Percentiles rank a stretch among this genome's conserved stretches.
Evolutionary conservation across 2,113 vertebrate species (phyloP).

Genomic region (Cryptomyrus ogoouensis): DNA sequence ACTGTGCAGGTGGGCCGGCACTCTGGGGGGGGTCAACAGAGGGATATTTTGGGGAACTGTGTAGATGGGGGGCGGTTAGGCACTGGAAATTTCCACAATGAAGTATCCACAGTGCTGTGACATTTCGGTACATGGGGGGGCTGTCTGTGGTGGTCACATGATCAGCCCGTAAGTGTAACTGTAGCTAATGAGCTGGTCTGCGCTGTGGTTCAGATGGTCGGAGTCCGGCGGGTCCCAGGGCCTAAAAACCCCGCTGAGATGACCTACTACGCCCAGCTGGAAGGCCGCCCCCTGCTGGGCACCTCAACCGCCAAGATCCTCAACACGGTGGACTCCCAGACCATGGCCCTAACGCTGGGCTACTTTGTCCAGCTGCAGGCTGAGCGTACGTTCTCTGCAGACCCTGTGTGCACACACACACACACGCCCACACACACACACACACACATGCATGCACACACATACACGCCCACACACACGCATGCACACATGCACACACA

Average conservation of each 20-base stretch:
- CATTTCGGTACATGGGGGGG: background rate
- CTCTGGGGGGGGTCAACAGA: background rate
- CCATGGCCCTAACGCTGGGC: constrained; percentile 90
- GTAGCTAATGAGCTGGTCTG: background rate
- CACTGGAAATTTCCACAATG: background rate
- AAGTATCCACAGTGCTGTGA: background rate
- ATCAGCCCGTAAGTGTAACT: background rate
- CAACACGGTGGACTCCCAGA: constrained; percentile 90
- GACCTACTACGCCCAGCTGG: constrained; percentile 85
- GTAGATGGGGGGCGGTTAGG: background rate
- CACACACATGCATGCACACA: background rate
- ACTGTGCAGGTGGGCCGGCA: constrained; percentile 77
- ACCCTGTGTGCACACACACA: background rate
- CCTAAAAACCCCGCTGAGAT: constrained; percentile 90
- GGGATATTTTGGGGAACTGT: background rate
- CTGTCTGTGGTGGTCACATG: background rate
- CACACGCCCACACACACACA: background rate
- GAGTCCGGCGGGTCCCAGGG: constrained; percentile 83
- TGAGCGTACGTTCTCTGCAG: constrained; percentile 71
- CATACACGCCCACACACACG: no score
- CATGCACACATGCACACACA: no score
- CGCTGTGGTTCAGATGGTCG: constrained; percentile 77
- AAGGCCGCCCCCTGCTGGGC: constrained; percentile 78
- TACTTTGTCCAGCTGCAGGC: constrained; percentile 93
- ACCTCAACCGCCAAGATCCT: constrained; percentile 86